phyloP scores from a whole-genome alignment of 2,888 invertebrate species.

The Mythimna pallens region DNA sequence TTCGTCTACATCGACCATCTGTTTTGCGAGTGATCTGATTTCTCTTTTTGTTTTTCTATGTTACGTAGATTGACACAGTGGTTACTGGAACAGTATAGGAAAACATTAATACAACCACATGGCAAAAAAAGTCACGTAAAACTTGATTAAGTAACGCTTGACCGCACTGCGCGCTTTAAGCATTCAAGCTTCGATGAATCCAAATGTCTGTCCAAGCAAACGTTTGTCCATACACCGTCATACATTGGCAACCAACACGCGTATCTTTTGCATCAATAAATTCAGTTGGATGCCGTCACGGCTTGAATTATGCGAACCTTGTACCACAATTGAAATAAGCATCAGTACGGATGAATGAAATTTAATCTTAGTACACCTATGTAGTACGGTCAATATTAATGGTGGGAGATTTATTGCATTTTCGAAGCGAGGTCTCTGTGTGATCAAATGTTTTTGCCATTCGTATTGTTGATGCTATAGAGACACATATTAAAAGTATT shows the following conservation, averaged over 20 bases:
- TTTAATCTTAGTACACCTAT: conserved; percentile 68
- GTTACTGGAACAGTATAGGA: neutral
- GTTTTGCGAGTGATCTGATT: too few species aligned
- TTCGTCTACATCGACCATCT: too few species aligned
- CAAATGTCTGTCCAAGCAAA: conserved; percentile 33
- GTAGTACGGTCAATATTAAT: conserved; percentile 40
- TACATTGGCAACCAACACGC: conserved; percentile 55
- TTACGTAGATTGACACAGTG: neutral
- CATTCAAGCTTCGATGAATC: conserved; percentile 23
- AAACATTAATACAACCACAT: neutral
- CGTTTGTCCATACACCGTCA: conserved; percentile 35
- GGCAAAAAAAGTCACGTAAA: neutral
- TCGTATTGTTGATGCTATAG: conserved; percentile 6
- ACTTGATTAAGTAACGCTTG: conserved; percentile 10
- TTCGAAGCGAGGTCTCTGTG: conserved; percentile 31
- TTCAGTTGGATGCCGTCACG: conserved; percentile 72
- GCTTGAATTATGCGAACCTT: conserved; percentile 75
- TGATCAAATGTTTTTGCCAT: conserved; percentile 22
- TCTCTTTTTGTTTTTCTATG: too few species aligned
- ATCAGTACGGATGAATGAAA: conserved; percentile 72
- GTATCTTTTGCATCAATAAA: conserved; percentile 67
- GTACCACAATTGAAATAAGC: conserved; percentile 75
- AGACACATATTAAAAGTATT: conserved; percentile 12
- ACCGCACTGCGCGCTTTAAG: neutral
- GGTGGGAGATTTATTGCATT: conserved; percentile 43